Evolutionary conservation across 2,888 invertebrate genomes (phyloP).

Genomic region (Andrena bucephala): DNA sequence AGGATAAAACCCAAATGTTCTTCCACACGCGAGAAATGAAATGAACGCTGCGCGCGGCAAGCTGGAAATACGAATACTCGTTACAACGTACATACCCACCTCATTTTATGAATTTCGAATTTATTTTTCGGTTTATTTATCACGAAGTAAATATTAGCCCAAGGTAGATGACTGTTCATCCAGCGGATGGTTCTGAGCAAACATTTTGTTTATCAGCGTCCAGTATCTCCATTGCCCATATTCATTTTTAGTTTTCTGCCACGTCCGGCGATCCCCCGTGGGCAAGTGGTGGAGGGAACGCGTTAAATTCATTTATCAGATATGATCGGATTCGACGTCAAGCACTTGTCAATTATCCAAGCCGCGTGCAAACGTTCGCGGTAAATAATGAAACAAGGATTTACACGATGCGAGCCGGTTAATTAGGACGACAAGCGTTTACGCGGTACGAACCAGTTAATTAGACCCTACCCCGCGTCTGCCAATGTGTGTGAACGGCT

Average conservation of each 20-base stretch:
- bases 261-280: too few relatives aligned
- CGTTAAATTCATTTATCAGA: neutral
- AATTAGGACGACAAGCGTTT: constrained; percentile 51
- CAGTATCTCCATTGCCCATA: too few relatives aligned
- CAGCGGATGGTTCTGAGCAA: too few relatives aligned
- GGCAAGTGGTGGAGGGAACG: too few relatives aligned
- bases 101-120: neutral
- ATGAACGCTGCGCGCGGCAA: neutral
- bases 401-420: constrained; percentile 44
- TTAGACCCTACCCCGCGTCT: constrained; percentile 37
- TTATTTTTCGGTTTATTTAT: neutral
- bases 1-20: neutral
- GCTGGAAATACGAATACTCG: neutral
- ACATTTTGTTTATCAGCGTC: neutral
- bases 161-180: too few relatives aligned
- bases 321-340: neutral
- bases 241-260: too few relatives aligned
- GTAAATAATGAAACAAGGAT: constrained; percentile 50
- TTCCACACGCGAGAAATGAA: neutral
- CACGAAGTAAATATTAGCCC: too few relatives aligned
- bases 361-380: constrained; percentile 11
- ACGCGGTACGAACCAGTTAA: constrained; percentile 50
- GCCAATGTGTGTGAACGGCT: constrained; percentile 24
- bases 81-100: neutral
- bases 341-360: constrained; percentile 34